A percentile compares a stretch with the other conserved stretches of the same genome.
Conservation (phyloP, 2,797 vertebrate genomes). For the Arrhamphus sclerolepis region DNA sequence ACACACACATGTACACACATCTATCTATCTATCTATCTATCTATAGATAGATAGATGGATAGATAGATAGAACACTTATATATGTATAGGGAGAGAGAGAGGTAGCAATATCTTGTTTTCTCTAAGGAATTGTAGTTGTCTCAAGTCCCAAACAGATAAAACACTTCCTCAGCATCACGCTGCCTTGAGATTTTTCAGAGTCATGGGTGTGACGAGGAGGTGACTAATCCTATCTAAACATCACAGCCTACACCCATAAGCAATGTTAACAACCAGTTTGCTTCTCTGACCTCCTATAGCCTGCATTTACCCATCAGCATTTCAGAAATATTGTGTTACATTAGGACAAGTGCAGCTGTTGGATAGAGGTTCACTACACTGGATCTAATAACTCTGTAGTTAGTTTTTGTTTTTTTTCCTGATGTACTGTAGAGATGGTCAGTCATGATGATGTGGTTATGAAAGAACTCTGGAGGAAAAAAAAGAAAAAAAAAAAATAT, state of each 20-base stretch:
- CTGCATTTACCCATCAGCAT: slow-evolving; percentile 16
- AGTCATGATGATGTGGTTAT: background rate
- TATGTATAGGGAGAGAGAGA: too few relatives aligned
- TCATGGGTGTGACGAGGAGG: slow-evolving; percentile 69
- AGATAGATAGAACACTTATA: too few relatives aligned
- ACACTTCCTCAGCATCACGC: slow-evolving; percentile 29
- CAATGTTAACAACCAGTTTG: slow-evolving; percentile 42
- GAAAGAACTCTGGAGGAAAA: background rate
- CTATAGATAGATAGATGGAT: too few relatives aligned
- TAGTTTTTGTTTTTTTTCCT: slow-evolving; percentile 4
- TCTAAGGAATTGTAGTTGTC: background rate
- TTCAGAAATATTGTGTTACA: background rate
- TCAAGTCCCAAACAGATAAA: slow-evolving; percentile 21
- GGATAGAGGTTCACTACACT: background rate
- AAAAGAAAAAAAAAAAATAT: background rate
- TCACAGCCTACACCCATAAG: slow-evolving; percentile 61
- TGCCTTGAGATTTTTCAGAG: slow-evolving; percentile 50
- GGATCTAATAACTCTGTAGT: background rate
- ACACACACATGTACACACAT: background rate
- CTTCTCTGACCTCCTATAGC: slow-evolving; percentile 24
- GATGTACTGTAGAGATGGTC: background rate
- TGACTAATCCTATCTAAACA: slow-evolving; percentile 77
- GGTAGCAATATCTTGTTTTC: too few relatives aligned
- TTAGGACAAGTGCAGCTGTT: background rate
- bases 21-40: too few relatives aligned